Base-by-base conservation (phyloP, 2,113 vertebrate genomes). In the Vulpes vulpes region DNA sequence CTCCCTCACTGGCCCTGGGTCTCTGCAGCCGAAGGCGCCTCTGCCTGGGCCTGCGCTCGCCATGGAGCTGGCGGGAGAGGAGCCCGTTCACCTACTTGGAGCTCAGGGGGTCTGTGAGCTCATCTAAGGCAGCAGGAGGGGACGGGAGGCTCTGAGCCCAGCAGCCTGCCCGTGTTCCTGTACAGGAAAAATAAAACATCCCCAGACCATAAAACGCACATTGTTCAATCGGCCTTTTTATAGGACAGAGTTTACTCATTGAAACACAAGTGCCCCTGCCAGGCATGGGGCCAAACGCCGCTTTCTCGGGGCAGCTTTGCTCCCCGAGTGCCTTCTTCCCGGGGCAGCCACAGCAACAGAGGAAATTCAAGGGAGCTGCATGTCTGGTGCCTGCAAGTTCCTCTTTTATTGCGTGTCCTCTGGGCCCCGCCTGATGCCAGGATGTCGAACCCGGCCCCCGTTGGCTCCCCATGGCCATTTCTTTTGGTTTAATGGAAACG, bases 231-330 rank as follows among this genome's bases (percentile, higher is more conserved):
- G 0, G 94, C 93, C 94, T 16, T 93, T 96, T 38, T 74, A 23
- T 67, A 80, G 43, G 81, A 38, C 91, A 57, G 93, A 62, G 96
- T 96, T 98, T 98, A 97, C 62, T 14, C 97, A 97, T 96, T 86
- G 96, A 96, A 97, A n/a, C 97, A 97, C 97, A 85, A 91, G 49
- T 16, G 73, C 97, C 98, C 97, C 97, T 97, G 93, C 60, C 0
- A 1, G 96, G 93, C 51, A 8, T 0, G 0, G 43, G 92, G 87
- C 80, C 97, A 92, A 93, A 91, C 71, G 2, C 2, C 71, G 73
- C 96, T 74, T 91, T 43, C 96, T 87, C 87, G 51, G 0, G 17
- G 92, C 2, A 19, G 23, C 0, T 8, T 19, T 23, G 78, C 49
- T 73, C 94, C 71, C 94, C 19, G 0, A 2, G 57, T 8, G 97